Evolutionary conservation across 1,140 invertebrate genomes (phyloP), one percentile per base, ranked within the genome.

Genomic region (Orchestia grillus): DNA sequence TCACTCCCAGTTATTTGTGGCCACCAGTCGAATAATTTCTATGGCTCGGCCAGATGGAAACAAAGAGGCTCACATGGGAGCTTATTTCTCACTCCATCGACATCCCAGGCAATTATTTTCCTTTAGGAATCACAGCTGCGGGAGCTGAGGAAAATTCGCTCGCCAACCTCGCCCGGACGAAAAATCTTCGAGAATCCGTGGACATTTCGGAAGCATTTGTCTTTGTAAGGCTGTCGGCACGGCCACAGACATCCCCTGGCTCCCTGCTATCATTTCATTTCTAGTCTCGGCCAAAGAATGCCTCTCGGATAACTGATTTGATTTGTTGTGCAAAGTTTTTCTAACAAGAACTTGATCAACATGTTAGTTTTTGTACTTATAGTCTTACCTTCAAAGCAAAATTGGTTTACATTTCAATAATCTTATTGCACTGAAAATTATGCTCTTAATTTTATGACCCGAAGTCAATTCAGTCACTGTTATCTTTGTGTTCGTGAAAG

Each of bases 21-120:
- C 62, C 62, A 77, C 62, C 11, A 77, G 62, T 28, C 62, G 88
- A 90, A 90, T 90, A 90, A 42, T 90, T 90, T 42, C 88, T 44
- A 44, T 44, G 43, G 88, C 36, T 90, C 92, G 3, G 44, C 8
- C 92, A 44, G 44, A 94, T 94, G 92, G 92, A 94, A 45, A 94
- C 92, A 47, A 94, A 94, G 92, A 47, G 36, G 43, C 43, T 94
- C 92, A 42, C 92, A 44, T 44, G 92, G 44, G 92, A 40, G 92
- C 44, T 94, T 94, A 94, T 94, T 94, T 94, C 92, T 94, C 92
- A 94, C 92, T 94, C 44, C 44, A 94, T 94, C 92, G 92, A 94
- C 92, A 94, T 94, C 92, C 92, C 44, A 44, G 41, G 92, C 92
- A 94, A 94, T 94, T 94, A 94, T 94, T 94, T 94, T 44, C 92